Evolutionary conservation across 2,113 vertebrate genomes (phyloP).

Genomic region (Triplophysa dalaica): DNA sequence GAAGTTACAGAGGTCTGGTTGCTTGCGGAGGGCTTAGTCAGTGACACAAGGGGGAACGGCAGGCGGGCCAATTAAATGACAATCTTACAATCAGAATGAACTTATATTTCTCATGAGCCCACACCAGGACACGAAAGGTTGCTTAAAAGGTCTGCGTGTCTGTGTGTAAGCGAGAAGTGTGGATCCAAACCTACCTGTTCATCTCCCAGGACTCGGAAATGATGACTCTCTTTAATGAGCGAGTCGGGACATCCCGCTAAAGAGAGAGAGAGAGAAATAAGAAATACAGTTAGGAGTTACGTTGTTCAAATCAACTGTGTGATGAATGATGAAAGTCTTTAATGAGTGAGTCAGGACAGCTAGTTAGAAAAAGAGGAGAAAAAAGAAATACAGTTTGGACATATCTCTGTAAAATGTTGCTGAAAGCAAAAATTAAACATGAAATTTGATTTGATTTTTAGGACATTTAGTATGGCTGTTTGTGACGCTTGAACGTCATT

Average conservation of each 20-base stretch:
- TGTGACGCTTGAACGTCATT: no score
- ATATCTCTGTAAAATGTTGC: background rate
- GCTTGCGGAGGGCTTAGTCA: slow-evolving; percentile 25
- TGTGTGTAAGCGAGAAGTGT: background rate
- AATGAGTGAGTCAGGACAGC: slow-evolving; percentile 85
- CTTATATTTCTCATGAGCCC: slow-evolving; percentile 30
- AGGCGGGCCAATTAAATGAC: slow-evolving; percentile 76
- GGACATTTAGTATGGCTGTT: no score
- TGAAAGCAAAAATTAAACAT: background rate
- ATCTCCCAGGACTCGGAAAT: slow-evolving; percentile 88
- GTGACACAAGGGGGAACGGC: slow-evolving; percentile 61
- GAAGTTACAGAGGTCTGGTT: background rate
- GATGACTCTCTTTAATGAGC: slow-evolving; percentile 89
- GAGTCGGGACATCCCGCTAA: slow-evolving; percentile 85
- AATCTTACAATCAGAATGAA: slow-evolving; percentile 65
- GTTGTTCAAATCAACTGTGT: background rate
- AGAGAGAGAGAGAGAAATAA: slow-evolving; percentile 1
- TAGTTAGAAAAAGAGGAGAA: slow-evolving; percentile 66
- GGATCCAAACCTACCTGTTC: slow-evolving; percentile 80
- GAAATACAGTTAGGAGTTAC: background rate
- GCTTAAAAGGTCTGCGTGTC: slow-evolving; percentile 2
- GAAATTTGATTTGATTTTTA: no score
- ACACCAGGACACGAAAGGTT: slow-evolving; percentile 49
- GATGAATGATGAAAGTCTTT: slow-evolving; percentile 86
- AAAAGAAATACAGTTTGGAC: background rate